Evolutionary conservation across 2,113 vertebrate genomes (phyloP), one percentile per base, ranked within the genome.

Genomic region (Onychostoma macrolepis): DNA sequence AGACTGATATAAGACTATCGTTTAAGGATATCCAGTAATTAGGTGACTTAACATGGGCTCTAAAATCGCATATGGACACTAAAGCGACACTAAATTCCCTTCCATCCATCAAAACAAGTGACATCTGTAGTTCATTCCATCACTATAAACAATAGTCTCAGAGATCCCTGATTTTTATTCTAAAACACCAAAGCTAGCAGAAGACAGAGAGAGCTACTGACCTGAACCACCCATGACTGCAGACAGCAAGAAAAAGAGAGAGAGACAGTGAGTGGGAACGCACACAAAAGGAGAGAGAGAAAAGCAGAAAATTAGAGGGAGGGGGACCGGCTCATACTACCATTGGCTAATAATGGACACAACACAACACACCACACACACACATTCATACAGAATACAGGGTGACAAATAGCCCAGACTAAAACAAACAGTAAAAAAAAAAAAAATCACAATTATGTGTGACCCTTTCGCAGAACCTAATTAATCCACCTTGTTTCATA

Each of bases 171-270:
- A 83, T 72, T 85, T 80, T 36, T 71, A 41, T 67, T 43, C 58
- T 6, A 82, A 36, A 56, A 71, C 65, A 61, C 71, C 71, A 84
- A 89, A 71, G 65, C 75, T 79, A 61, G 24, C 58, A 89, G 26
- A 74, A 81, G 72, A 79, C 83, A 88, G 83, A 88, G 69, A 84
- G 15, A 72, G 83, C 69, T 94, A 95, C 95, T 95, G 93, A 95
- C 94, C 95, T 95, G 95, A 90, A 92, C 90, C 89, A 93, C 94
- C 94, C 94, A 96, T 95, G 94, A 93, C 93, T 95, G 93, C 91
- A 92, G 91, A 93, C 92, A 90, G 92, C 94, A 91, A 94, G 91
- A 94, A 90, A 93, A 90, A 91, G 92, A 91, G 91, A 95, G 93
- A 94, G 89, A 93, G 90, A 91, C 91, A 94, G 93, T 93, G 94